These are phyloP conservation scores for Megaceryle maxima DNA, from an alignment of 2,113 vertebrate species.

Conservation along the genomic window DNA sequence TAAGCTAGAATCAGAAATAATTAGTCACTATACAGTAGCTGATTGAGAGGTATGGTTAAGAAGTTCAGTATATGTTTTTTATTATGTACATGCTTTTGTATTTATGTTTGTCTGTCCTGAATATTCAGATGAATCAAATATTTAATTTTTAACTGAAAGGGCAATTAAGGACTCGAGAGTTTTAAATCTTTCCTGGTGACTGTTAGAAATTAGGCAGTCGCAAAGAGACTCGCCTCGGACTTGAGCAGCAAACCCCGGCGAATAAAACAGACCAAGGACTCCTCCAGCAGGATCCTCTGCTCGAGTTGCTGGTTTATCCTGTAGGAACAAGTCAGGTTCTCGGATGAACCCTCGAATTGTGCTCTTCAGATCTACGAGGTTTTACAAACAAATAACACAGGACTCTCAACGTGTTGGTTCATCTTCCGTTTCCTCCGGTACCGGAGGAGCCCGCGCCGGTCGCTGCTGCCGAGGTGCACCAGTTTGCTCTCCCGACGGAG, in stretches of 20 bases:
- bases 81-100: slow-evolving; percentile 58
- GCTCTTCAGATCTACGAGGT: not conserved
- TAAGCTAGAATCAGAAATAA: slow-evolving; percentile 18
- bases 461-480: not conserved
- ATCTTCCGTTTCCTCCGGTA: not conserved
- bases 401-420: not conserved
- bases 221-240: not conserved
- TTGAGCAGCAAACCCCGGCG: not conserved
- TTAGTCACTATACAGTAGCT: not conserved
- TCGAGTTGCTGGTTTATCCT: not conserved
- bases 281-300: not conserved
- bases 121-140: slow-evolving; percentile 40
- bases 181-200: not conserved
- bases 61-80: not conserved
- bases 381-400: not conserved
- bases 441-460: not conserved
- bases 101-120: slow-evolving; percentile 68
- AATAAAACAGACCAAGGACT: accelerated
- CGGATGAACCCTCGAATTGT: not conserved
- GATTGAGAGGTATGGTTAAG: not conserved
- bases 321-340: not conserved
- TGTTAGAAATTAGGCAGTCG: not conserved
- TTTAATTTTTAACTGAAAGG: slow-evolving; percentile 61
- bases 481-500: accelerated
- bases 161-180: not conserved